Conservation (phyloP, 2,797 vertebrate genomes). For the Lindbergichthys nudifrons region DNA sequence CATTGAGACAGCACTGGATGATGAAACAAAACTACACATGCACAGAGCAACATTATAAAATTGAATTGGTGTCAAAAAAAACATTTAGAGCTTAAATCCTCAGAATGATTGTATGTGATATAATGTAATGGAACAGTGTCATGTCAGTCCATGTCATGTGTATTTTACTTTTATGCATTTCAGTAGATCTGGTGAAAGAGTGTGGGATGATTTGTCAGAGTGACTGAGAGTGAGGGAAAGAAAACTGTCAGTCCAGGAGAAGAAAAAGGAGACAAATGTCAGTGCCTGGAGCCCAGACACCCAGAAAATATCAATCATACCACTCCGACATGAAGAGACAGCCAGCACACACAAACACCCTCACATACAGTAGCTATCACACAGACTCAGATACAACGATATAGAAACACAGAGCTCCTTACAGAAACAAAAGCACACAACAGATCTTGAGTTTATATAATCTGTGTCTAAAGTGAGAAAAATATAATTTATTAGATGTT, state of each 20-base stretch:
- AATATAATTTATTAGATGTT: neutral
- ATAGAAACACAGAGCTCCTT: neutral
- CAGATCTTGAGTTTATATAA: neutral
- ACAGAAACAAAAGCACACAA: neutral
- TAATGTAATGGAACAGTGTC: too few species aligned
- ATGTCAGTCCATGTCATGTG: neutral
- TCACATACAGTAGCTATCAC: neutral
- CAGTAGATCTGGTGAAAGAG: neutral
- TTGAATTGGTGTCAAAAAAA: neutral
- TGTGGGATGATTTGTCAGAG: conserved; percentile 48
- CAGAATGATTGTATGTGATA: too few species aligned
- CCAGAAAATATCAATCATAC: conserved; percentile 22
- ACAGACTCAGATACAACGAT: conserved; percentile 1
- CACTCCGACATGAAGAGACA: conserved; percentile 12
- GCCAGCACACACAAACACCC: neutral
- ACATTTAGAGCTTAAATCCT: neutral
- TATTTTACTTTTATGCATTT: conserved; percentile 1
- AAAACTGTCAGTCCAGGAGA: conserved; percentile 41
- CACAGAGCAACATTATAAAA: conserved; percentile 2
- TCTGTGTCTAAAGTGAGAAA: neutral
- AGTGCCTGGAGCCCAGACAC: conserved; percentile 16
- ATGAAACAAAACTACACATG: conserved; percentile 4
- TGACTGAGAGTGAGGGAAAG: conserved; percentile 34
- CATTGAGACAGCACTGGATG: neutral
- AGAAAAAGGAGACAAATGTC: conserved; percentile 8